These are phyloP conservation scores for Todiramphus saurophagus DNA, from an alignment of 2,113 vertebrate species.

Conservation along the genomic window DNA sequence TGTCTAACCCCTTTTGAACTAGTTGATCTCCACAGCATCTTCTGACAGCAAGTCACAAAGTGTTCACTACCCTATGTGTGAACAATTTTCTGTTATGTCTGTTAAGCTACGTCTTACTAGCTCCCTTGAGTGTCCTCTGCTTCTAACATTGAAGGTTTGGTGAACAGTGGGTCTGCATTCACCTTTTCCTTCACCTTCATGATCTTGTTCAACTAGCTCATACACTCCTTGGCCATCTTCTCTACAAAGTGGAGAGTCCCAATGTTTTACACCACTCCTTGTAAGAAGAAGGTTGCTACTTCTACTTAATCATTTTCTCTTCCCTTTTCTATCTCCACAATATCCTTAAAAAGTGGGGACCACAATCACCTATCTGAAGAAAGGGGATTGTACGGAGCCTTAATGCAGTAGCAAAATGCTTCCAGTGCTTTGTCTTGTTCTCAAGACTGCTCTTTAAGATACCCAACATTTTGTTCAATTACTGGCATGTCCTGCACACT, in stretches of 20 bases:
- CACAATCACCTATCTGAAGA: not conserved
- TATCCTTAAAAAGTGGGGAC: not conserved
- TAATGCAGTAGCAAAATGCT: not conserved
- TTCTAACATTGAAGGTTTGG: not conserved
- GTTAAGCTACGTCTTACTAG: not conserved
- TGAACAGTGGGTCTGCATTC: not conserved
- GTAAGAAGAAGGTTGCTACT: not conserved
- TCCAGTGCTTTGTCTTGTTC: fast-evolving
- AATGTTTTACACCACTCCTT: not conserved
- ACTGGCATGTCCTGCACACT: not conserved
- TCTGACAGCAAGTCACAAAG: not conserved
- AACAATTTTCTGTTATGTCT: not conserved
- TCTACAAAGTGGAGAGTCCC: not conserved
- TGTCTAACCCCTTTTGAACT: not conserved
- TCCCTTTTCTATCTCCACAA: not conserved
- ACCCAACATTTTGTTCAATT: not conserved
- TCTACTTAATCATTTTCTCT: not conserved
- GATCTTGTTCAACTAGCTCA: not conserved
- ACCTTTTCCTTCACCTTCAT: not conserved
- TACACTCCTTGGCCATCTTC: too few species aligned
- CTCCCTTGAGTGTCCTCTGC: not conserved
- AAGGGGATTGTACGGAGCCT: not conserved
- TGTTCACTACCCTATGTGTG: fast-evolving
- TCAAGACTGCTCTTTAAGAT: not conserved
- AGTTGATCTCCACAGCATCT: not conserved